Percentiles rank a stretch among this genome's conserved stretches.
These are phyloP conservation scores for Ferdinandea cuprea DNA, from an alignment of 2,888 invertebrate genomes.

Conservation along the genomic window DNA sequence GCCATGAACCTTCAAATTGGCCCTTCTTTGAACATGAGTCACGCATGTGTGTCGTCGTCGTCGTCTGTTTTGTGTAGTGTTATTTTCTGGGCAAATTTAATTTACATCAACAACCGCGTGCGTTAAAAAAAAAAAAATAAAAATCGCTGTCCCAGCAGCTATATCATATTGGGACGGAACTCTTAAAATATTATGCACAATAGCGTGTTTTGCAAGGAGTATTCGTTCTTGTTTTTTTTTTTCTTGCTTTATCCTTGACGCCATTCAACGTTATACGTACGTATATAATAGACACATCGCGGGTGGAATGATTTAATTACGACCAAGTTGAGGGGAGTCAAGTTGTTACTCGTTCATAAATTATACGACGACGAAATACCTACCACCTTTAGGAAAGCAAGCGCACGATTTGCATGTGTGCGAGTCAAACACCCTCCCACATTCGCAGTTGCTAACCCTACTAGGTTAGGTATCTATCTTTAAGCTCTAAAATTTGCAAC, in stretches of 20 bases:
- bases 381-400: slow-evolving; percentile 16
- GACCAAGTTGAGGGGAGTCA: slow-evolving; percentile 52
- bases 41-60: too few species aligned
- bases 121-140: slow-evolving; percentile 29
- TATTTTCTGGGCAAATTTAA: slow-evolving; percentile 41
- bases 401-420: neutral
- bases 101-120: slow-evolving; percentile 40
- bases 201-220: slow-evolving; percentile 30
- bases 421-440: slow-evolving; percentile 9
- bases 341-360: slow-evolving; percentile 62
- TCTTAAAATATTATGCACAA: slow-evolving; percentile 39
- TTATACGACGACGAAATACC: slow-evolving; percentile 37
- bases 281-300: slow-evolving; percentile 29
- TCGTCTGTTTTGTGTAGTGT: slow-evolving; percentile 12
- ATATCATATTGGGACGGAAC: slow-evolving; percentile 12
- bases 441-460: neutral
- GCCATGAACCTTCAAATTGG: slow-evolving; percentile 61
- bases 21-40: slow-evolving; percentile 44
- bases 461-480: too few species aligned
- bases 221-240: slow-evolving; percentile 17
- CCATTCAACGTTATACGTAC: neutral
- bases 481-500: slow-evolving; percentile 57
- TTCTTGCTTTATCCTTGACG: slow-evolving; percentile 28
- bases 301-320: slow-evolving; percentile 64
- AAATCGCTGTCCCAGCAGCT: slow-evolving; percentile 20